Evolutionary conservation across 2,797 vertebrate genomes (phyloP).

Genomic region (Atherinosoma microstoma): DNA sequence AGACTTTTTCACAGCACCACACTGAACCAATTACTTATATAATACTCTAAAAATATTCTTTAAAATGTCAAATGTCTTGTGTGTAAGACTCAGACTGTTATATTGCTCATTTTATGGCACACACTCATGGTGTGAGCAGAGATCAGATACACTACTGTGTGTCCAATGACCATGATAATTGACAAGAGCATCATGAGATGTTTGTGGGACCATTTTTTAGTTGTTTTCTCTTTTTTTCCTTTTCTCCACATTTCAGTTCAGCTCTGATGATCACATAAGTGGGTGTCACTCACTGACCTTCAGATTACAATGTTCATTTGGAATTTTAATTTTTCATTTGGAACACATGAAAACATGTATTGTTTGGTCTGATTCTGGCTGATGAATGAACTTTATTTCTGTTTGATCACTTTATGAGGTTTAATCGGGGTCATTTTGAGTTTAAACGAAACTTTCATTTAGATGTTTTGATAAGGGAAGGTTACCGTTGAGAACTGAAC

Average conservation of each 20-base stretch:
- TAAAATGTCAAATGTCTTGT: slow-evolving; percentile 5
- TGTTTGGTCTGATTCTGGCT: slow-evolving; percentile 35
- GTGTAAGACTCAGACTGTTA: not conserved
- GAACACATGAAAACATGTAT: slow-evolving; percentile 44
- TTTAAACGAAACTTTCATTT: slow-evolving; percentile 32
- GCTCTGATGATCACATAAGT: slow-evolving; percentile 6
- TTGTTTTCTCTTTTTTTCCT: slow-evolving; percentile 10
- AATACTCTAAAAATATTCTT: not conserved
- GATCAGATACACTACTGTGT: slow-evolving; percentile 25
- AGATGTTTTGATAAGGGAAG: slow-evolving; percentile 6
- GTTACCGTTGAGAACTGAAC: slow-evolving; percentile 19
- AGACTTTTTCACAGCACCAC: not conserved
- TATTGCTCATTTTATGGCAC: slow-evolving; percentile 26
- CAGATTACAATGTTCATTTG: slow-evolving; percentile 55
- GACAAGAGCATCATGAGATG: slow-evolving; percentile 51
- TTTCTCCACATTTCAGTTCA: not conserved
- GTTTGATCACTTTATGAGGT: slow-evolving; percentile 31
- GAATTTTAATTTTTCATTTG: slow-evolving; percentile 54
- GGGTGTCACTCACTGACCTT: slow-evolving; percentile 10
- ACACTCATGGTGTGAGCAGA: slow-evolving; percentile 24
- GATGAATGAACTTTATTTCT: slow-evolving; percentile 46
- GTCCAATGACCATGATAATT: slow-evolving; percentile 39
- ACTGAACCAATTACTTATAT: slow-evolving; percentile 7
- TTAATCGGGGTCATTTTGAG: slow-evolving; percentile 33
- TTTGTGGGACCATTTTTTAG: slow-evolving; percentile 38